Base-by-base conservation (phyloP, 2,888 invertebrate genomes). In the Drosophila anomalipes region DNA sequence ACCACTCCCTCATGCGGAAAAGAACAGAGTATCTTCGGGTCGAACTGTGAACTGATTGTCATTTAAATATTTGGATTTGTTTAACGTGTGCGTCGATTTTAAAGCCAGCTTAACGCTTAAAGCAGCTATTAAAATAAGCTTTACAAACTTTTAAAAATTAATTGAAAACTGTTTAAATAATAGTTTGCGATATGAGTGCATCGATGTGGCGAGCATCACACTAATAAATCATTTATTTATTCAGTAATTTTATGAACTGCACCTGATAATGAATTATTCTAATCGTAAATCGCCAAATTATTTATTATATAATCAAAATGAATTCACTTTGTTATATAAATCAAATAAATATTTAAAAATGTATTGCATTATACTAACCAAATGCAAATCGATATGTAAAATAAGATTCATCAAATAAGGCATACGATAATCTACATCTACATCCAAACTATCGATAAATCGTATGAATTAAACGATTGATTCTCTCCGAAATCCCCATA, bases 61-160 rank as follows among this genome's bases (percentile, higher is more conserved):
- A 68, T 65, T 81, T 62, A 58, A 37, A 57, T 32, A 56, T 77
- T 33, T 44, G 61, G 41, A 64, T 65, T 71, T 68, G 32, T 59
- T 62, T 28, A 44, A n/a, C 5, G 35, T n/a, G 22, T 37, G 58
- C 56, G 49, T 37, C 39, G 49, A 51, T 44, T 60, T 70, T 72
- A 70, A 84, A 65, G 79, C 62, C 73, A 28, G 47, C 52, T 51
- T 70, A 54, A 22, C 39, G 69, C 68, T 74, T 63, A 74, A 84
- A 69, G 62, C 59, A 54, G 69, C 54, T 59, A 77, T 86, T 77
- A 73, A 73, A 80, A 59, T 47, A 44, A 37, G 67, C 59, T 87
- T 85, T 75, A 72, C 69, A 76, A 70, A 30, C 57, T 58, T 30
- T 78, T 65, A 59, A 71, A 73, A 70, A 72, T 65, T 58, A 61